A percentile compares a stretch with the other conserved stretches of the same genome.
Evolutionary conservation across 2,888 invertebrate genomes (phyloP).

Genomic region (Tholera decimalis): DNA sequence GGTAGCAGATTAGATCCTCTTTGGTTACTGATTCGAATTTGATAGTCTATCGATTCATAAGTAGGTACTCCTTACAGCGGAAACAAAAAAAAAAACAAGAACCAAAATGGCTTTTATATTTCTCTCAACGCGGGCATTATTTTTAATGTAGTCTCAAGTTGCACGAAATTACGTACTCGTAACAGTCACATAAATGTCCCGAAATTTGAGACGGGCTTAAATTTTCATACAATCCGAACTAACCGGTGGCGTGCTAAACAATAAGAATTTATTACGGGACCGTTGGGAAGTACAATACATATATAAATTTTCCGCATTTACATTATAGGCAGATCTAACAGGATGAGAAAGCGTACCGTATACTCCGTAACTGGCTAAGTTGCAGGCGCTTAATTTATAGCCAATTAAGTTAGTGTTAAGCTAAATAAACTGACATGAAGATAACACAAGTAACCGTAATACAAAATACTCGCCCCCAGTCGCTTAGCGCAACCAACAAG

Average conservation of each 20-base stretch:
- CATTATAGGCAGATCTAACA: conserved; percentile 77
- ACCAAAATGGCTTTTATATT: conserved; percentile 19
- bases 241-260: conserved; percentile 54
- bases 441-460: conserved; percentile 84
- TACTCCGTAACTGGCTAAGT: conserved; percentile 82
- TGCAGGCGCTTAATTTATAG: conserved; percentile 87
- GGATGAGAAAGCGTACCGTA: conserved; percentile 78
- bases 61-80: neutral
- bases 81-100: conserved; percentile 4
- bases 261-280: conserved; percentile 65
- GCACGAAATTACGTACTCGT: conserved; percentile 39
- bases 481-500: conserved; percentile 68
- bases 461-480: conserved; percentile 74
- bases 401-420: conserved; percentile 90
- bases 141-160: conserved; percentile 49
- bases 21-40: neutral
- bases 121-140: conserved; percentile 34
- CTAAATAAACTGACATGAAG: conserved; percentile 87
- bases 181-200: conserved; percentile 30
- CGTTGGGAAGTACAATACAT: conserved; percentile 65
- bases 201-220: conserved; percentile 43
- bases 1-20: neutral
- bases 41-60: no score
- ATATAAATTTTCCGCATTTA: conserved; percentile 73
- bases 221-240: conserved; percentile 52